These are phyloP conservation scores for Tiliacea citrago DNA, from an alignment of 2,888 invertebrate species.

Conservation along the genomic window DNA sequence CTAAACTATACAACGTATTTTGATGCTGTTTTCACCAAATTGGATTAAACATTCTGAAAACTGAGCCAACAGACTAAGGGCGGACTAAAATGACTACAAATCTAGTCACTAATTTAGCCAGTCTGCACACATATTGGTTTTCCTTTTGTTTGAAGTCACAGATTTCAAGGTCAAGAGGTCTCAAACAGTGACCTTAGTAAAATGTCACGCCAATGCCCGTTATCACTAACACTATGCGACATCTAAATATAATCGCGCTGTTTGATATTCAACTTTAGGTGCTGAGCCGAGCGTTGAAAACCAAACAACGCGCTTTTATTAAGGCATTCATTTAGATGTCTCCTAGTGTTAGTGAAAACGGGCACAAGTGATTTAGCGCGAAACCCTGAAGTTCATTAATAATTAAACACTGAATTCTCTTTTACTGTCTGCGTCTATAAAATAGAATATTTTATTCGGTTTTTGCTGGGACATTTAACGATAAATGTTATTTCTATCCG, in stretches of 20 bases:
- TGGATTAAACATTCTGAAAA: background rate
- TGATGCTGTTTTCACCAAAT: background rate
- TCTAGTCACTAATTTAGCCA: conserved; percentile 1
- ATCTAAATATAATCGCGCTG: background rate
- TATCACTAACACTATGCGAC: background rate
- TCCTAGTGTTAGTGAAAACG: background rate
- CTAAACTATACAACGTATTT: too few species aligned
- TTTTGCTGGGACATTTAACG: conserved; percentile 15
- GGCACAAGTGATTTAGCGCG: conserved; percentile 7
- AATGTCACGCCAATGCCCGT: background rate
- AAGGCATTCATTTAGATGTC: background rate
- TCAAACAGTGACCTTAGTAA: background rate
- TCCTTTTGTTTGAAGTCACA: conserved; percentile 11
- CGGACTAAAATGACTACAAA: conserved; percentile 4
- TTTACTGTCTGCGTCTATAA: conserved; percentile 22
- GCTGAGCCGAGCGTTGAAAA: background rate
- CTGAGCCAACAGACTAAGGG: background rate
- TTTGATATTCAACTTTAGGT: background rate
- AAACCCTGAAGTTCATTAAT: conserved; percentile 20
- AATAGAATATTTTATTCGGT: conserved; percentile 8
- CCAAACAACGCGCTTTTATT: background rate
- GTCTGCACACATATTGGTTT: background rate
- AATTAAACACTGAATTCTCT: conserved; percentile 32
- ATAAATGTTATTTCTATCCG: conserved; percentile 31
- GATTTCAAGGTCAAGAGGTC: conserved; percentile 20